Evolutionary conservation across 2,113 vertebrate genomes (phyloP).

Genomic region (Felis chaus): DNA sequence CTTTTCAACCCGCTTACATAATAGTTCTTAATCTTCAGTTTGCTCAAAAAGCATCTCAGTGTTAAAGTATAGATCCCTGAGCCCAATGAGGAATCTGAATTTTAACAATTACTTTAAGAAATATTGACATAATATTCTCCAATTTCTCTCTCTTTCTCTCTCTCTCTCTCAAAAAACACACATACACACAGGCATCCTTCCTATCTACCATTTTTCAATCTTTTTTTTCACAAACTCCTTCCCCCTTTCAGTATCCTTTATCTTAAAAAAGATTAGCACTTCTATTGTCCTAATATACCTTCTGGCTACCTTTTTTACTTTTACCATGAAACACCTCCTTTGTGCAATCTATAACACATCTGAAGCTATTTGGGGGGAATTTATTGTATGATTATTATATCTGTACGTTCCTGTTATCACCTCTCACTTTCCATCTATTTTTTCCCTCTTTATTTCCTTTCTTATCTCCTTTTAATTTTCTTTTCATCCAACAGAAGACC

Average conservation of each 20-base stretch:
- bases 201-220: not conserved
- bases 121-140: not conserved
- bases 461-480: not conserved
- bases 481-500: not conserved
- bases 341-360: not conserved
- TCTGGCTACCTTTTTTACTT: not conserved
- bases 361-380: not conserved
- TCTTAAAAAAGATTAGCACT: not conserved
- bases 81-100: not conserved
- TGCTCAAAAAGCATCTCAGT: not conserved
- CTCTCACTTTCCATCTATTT: not conserved
- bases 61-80: not conserved
- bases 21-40: not conserved
- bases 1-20: not conserved
- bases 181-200: not conserved
- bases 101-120: constrained; percentile 12
- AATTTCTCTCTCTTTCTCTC: not conserved
- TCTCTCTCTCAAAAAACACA: not conserved
- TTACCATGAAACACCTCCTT: not conserved
- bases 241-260: not conserved
- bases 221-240: not conserved
- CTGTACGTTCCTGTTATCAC: not conserved
- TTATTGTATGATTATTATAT: not conserved
- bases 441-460: not conserved
- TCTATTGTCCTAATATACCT: not conserved